Conservation (phyloP, 2,113 vertebrate species). For the Rhegmatorhina hoffmannsi region DNA sequence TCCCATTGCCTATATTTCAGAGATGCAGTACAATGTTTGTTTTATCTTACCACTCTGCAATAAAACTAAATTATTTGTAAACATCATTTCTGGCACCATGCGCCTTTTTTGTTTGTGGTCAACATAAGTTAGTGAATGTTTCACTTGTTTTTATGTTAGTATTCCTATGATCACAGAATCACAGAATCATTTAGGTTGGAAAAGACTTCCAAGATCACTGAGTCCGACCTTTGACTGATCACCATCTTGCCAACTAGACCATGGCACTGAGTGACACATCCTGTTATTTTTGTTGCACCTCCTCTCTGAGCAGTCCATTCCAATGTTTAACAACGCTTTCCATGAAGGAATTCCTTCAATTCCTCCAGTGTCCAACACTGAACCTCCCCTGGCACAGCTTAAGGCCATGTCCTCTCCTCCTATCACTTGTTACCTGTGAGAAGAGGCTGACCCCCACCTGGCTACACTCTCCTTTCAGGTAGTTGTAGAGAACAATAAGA, state of each 20-base stretch:
- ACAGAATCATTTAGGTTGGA: not conserved
- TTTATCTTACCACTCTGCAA: not conserved
- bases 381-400: not conserved
- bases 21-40: not conserved
- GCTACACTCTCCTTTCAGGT: not conserved
- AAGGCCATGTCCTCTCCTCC: not conserved
- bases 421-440: not conserved
- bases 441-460: rapidly evolving
- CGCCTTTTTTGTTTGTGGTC: not conserved
- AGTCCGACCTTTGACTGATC: not conserved
- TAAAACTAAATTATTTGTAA: not conserved
- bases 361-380: not conserved
- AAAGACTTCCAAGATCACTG: not conserved
- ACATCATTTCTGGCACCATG: not conserved
- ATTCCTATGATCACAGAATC: not conserved
- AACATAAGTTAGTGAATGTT: not conserved
- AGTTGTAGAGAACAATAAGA: no score
- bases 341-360: not conserved
- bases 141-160: not conserved
- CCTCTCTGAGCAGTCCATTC: not conserved
- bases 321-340: not conserved
- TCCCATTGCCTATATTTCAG: not conserved
- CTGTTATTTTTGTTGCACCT: not conserved
- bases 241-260: no score
- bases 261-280: no score